These are phyloP conservation scores for Setophaga petechia DNA, from an alignment of 2,113 vertebrate genomes.

Conservation along the genomic window DNA sequence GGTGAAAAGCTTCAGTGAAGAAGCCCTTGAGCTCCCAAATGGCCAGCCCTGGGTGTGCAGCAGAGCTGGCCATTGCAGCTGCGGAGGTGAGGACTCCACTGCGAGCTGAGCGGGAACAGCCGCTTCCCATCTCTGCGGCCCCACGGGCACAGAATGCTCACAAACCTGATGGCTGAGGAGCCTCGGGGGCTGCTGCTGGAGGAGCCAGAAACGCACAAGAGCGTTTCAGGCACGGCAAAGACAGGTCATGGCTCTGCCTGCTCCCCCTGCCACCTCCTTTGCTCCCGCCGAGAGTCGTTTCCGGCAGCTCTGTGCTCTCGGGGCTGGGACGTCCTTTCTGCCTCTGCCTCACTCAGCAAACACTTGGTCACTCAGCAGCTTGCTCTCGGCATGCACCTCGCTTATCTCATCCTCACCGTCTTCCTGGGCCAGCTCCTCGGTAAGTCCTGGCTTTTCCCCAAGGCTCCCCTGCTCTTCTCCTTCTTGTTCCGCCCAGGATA, in stretches of 20 bases:
- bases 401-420: not conserved
- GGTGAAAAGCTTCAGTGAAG: not conserved
- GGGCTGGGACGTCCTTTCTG: not conserved
- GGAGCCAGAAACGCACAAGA: not conserved
- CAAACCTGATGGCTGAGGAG: no score
- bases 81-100: not conserved
- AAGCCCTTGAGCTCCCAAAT: not conserved
- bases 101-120: not conserved
- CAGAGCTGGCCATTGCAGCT: not conserved
- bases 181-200: no score
- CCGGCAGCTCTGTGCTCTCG: not conserved
- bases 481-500: no score
- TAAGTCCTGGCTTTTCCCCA: not conserved
- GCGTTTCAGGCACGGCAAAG: no score
- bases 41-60: not conserved
- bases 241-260: not conserved
- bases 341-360: not conserved
- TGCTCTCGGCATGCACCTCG: not conserved
- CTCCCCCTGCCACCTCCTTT: not conserved
- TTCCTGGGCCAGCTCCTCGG: not conserved
- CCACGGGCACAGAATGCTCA: no score
- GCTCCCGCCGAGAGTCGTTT: not conserved
- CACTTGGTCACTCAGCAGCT: not conserved
- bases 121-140: not conserved
- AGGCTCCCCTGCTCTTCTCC: no score